Evolutionary conservation across 2,888 invertebrate species (phyloP).

Genomic region (Endomychus coccineus): DNA sequence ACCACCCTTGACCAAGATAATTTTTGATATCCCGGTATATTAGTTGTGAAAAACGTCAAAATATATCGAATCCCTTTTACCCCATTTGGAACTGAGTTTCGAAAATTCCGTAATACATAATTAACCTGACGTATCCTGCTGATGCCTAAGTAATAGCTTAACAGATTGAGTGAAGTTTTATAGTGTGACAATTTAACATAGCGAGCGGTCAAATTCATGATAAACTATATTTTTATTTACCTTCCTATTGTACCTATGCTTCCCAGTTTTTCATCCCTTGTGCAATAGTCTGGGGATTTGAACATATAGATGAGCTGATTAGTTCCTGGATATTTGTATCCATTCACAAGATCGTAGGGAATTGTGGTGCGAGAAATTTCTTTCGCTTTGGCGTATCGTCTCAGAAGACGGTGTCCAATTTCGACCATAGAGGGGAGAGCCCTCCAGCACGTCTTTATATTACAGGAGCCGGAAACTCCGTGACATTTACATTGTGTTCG

Average conservation of each 20-base stretch:
- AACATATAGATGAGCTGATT: constrained; percentile 67
- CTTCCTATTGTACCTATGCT: constrained; percentile 71
- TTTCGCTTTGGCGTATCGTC: constrained; percentile 52
- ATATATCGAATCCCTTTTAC: too few relatives aligned
- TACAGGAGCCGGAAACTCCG: constrained; percentile 77
- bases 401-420: constrained; percentile 50
- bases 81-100: too few relatives aligned
- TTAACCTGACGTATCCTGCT: too few relatives aligned
- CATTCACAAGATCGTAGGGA: constrained; percentile 14
- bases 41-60: too few relatives aligned
- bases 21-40: too few relatives aligned
- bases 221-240: constrained; percentile 41
- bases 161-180: too few relatives aligned
- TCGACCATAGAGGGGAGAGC: constrained; percentile 55
- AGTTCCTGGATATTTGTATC: constrained; percentile 38
- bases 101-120: too few relatives aligned
- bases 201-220: background rate
- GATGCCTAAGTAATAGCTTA: too few relatives aligned
- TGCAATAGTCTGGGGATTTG: constrained; percentile 79
- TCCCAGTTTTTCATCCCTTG: constrained; percentile 62
- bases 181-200: too few relatives aligned
- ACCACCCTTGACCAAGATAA: too few relatives aligned
- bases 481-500: constrained; percentile 71
- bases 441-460: constrained; percentile 75
- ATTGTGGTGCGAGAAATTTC: constrained; percentile 38